Evolutionary conservation across 1,140 invertebrate genomes (phyloP), one percentile per base, ranked within the genome.

Genomic region (Lineus longissimus): DNA sequence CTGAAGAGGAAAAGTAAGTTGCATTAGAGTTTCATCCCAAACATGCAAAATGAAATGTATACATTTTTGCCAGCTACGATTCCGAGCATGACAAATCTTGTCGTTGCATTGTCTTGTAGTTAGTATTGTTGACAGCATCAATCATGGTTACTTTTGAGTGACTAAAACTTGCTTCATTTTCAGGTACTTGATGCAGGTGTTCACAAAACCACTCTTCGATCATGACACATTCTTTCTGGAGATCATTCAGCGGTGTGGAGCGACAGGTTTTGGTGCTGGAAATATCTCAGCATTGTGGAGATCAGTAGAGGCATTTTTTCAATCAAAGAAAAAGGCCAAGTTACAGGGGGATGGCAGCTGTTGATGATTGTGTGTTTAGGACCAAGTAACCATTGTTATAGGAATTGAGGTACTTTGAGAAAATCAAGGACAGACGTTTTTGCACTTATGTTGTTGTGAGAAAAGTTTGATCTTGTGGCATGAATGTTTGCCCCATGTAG

Each of bases 111-210:
- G 9, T 36, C 30, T 23, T 13, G 13, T 25, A 27, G 23, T n/a
- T 25, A 27, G n/a, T 17, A 6, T 25, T 56, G 29, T 2, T 25
- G 17, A 56, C 2, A 6, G 13, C 29, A 13, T 30, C 19, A 1
- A 15, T 25, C 19, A 19, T 2, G 29, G 55, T 27, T 6, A 15
- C n/a, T 2, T 56, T 56, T 56, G 29, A 23, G 4, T 23, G 17
- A 22, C n/a, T 2, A 1, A 30, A 22, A 56, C 17, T 56, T 30
- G 6, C 17, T 56, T 25, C 29, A 2, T 60, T 71, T 71, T 1
- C 65, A 85, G 84, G 64, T 85, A 84, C 65, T 68, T 86, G 17
- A 76, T 86, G 75, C 85, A 86, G 71, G 83, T 85, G 27, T 86
- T 86, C 67, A 84, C 84, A 0, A 73, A 81, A 51, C 85, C 85